Evolutionary conservation across 2,888 invertebrate genomes (phyloP), one percentile per base, ranked within the genome.

Genomic region (Junonia oenone): DNA sequence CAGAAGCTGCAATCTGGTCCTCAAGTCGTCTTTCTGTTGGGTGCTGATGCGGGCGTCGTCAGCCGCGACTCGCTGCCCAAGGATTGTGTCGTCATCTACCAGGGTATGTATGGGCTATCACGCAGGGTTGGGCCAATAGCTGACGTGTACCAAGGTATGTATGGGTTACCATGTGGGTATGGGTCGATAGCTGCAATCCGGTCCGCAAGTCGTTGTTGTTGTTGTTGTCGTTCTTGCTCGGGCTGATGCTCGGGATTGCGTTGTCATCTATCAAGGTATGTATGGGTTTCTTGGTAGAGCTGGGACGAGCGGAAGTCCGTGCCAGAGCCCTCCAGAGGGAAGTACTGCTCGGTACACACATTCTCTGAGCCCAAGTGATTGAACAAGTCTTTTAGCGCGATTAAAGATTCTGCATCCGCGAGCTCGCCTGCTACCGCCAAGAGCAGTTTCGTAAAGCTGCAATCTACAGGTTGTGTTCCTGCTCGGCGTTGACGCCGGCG

Each of bases 401-500:
- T 92, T 67, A 99, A 91, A 0, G 98, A 91, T 83, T 99, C 98
- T 0, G 98, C 97, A 83, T 99, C 99, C 1, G 94, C 95, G 65
- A 98, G 82, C 64, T 97, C 97, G 1, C 99, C 99, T 31, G 94
- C 97, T 29, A 99, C 92, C 0, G 94, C 99, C 26, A 95, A 94
- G 56, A 98, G 86, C 81, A 91, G 72, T 2, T n/a, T n/a, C n/a
- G n/a, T n/a, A n/a, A 91, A 93, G 43, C 79, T 93, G 48, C 91
- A 94, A 63, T 85, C 90, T 3, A 93, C 93, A 94, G 73, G 94
- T 99, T 22, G 91, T 99, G 29, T 97, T 95, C 84, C 87, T 99
- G 59, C 90, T 99, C 59, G 99, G 99, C 2, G 98, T 99, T n/a
- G 99, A 99, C 82, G 95, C 95, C 68, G 94, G 94, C 1, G 91